phyloP scores from a whole-genome alignment of 2,797 vertebrate species.

The Potorous gilbertii region DNA sequence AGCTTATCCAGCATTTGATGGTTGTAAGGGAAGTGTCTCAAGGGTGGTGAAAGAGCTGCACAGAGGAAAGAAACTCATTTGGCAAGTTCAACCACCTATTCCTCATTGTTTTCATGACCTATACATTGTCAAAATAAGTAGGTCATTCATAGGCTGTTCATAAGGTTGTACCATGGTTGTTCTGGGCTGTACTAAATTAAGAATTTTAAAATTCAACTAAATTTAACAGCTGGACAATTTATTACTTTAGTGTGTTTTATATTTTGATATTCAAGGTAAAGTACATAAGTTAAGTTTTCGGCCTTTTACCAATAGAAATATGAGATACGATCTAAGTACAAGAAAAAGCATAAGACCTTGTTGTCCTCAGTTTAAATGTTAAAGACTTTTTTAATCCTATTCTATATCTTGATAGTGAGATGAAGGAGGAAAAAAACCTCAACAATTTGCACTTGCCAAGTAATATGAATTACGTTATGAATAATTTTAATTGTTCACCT shows the following conservation, averaged over 20 bases:
- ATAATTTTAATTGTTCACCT: slow-evolving; percentile 40
- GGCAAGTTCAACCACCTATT: not conserved
- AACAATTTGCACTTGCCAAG: not conserved
- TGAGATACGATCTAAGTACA: slow-evolving; percentile 20
- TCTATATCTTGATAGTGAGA: not conserved
- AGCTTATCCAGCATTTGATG: not conserved
- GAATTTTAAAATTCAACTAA: slow-evolving; percentile 24
- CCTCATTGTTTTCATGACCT: slow-evolving; percentile 25
- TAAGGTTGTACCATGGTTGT: slow-evolving; percentile 36
- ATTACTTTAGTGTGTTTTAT: not conserved
- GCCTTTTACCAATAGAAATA: not conserved
- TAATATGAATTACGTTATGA: not conserved
- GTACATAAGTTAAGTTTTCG: slow-evolving; percentile 25
- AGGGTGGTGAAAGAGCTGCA: slow-evolving; percentile 29
- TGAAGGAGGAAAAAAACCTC: not conserved
- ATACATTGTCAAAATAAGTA: not conserved
- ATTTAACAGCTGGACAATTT: slow-evolving; percentile 36
- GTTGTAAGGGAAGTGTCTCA: not conserved
- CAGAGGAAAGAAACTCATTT: not conserved
- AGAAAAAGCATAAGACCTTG: not conserved
- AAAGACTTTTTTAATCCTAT: slow-evolving; percentile 9
- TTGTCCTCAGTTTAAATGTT: slow-evolving; percentile 11
- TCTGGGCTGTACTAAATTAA: not conserved
- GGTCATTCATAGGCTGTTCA: not conserved
- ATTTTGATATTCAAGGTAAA: slow-evolving; percentile 26